A percentile compares a stretch with the other conserved stretches of the same genome.
phyloP scores from a whole-genome alignment of 2,797 vertebrate genomes.

The Orientallactaga sibirica region DNA sequence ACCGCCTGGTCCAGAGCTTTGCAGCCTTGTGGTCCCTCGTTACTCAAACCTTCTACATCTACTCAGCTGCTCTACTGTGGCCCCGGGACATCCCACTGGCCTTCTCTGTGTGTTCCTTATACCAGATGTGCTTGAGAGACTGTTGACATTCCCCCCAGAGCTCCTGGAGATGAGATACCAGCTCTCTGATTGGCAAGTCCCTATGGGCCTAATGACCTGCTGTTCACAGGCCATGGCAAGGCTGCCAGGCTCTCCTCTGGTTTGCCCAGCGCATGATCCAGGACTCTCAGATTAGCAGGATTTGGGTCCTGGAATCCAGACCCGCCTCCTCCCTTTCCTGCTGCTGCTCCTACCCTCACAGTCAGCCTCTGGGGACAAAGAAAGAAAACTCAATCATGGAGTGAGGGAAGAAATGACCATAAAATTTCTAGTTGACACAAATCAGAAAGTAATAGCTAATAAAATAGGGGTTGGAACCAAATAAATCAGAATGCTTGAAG shows the following conservation, averaged over 20 bases:
- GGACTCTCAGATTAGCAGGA: too few relatives aligned
- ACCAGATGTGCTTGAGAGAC: background rate
- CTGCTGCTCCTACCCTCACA: background rate
- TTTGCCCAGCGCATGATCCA: too few relatives aligned
- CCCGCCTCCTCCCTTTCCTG: too few relatives aligned
- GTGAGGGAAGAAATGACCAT: background rate
- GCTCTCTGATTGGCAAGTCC: background rate
- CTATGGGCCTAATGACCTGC: too few relatives aligned
- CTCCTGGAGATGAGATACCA: too few relatives aligned
- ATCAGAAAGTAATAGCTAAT: background rate
- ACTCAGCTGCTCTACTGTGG: background rate
- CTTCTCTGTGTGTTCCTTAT: too few relatives aligned
- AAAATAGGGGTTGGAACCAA: background rate
- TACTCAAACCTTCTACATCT: background rate
- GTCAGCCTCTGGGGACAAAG: background rate
- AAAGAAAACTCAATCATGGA: background rate
- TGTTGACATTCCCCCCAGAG: too few relatives aligned
- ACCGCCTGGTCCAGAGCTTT: background rate
- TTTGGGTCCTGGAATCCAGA: background rate
- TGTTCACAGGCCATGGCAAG: fast-evolving
- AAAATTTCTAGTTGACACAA: background rate
- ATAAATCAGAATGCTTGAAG: background rate
- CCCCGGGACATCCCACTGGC: fast-evolving
- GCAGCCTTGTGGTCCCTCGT: too few relatives aligned
- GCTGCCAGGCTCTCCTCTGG: too few relatives aligned